Conservation (phyloP, 2,797 vertebrate species). For the Mormyrus proboscirostris region DNA sequence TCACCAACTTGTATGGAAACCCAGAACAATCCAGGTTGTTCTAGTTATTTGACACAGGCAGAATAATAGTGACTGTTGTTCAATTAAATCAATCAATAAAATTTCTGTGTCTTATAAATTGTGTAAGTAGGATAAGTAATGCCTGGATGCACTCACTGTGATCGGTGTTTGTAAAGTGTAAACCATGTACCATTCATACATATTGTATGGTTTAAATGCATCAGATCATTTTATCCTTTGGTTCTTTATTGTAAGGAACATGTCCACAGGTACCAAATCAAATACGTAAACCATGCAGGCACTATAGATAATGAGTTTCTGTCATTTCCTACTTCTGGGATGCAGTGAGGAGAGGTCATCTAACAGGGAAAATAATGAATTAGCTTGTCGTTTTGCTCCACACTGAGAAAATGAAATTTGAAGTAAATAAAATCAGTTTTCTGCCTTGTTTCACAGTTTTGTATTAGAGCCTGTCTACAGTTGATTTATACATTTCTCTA, state of each 20-base stretch:
- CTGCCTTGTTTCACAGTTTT: background rate
- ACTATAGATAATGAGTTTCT: background rate
- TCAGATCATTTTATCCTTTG: background rate
- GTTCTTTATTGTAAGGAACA: background rate
- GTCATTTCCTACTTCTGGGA: background rate
- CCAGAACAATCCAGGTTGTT: background rate
- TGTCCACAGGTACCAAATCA: background rate
- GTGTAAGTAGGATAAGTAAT: background rate
- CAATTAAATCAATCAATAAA: background rate
- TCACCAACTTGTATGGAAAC: background rate
- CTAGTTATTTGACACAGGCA: background rate
- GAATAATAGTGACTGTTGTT: background rate
- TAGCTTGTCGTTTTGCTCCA: background rate
- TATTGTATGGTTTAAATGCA: background rate
- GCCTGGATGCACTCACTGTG: background rate
- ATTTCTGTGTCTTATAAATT: background rate
- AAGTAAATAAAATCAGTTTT: slow-evolving; percentile 2
- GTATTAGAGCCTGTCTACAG: background rate
- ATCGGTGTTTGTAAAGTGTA: background rate
- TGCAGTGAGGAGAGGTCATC: background rate
- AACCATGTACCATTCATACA: background rate
- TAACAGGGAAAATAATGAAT: background rate
- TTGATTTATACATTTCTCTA: background rate
- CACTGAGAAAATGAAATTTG: background rate
- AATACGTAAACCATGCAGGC: background rate